Evolutionary conservation across 2,797 vertebrate genomes (phyloP).

Genomic region (Carduelis carduelis): DNA sequence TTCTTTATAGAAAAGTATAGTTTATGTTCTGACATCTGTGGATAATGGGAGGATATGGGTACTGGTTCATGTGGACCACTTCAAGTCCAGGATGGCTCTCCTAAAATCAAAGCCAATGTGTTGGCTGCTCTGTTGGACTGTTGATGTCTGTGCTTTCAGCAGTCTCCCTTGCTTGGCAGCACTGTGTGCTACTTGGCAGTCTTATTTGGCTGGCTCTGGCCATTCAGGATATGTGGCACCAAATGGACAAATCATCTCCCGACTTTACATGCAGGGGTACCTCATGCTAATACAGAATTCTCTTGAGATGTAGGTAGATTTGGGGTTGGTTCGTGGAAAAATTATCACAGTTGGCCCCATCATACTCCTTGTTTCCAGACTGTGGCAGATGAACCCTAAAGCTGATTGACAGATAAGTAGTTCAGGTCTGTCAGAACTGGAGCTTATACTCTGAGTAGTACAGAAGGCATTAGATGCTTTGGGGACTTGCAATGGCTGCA

Average conservation of each 20-base stretch:
- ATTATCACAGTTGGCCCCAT: background rate
- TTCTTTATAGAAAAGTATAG: background rate
- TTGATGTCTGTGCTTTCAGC: background rate
- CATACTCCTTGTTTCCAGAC: background rate
- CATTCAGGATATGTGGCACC: background rate
- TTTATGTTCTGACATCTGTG: background rate
- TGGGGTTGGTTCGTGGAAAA: background rate
- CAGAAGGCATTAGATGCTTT: background rate
- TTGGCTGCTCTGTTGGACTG: background rate
- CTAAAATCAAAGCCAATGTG: background rate
- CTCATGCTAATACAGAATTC: accelerated
- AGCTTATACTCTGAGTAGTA: background rate
- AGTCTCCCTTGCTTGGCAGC: background rate
- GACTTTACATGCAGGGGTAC: accelerated
- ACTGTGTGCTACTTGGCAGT: background rate
- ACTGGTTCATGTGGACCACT: background rate
- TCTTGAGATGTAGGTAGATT: background rate
- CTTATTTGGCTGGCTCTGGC: background rate
- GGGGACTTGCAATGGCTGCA: background rate
- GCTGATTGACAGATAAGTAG: background rate
- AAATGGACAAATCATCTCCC: background rate
- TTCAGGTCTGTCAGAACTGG: background rate
- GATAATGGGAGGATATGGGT: background rate
- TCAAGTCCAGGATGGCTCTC: background rate
- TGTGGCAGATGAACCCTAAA: background rate